Evolutionary conservation across 2,113 vertebrate species (phyloP).

Genomic region (Uria lomvia): DNA sequence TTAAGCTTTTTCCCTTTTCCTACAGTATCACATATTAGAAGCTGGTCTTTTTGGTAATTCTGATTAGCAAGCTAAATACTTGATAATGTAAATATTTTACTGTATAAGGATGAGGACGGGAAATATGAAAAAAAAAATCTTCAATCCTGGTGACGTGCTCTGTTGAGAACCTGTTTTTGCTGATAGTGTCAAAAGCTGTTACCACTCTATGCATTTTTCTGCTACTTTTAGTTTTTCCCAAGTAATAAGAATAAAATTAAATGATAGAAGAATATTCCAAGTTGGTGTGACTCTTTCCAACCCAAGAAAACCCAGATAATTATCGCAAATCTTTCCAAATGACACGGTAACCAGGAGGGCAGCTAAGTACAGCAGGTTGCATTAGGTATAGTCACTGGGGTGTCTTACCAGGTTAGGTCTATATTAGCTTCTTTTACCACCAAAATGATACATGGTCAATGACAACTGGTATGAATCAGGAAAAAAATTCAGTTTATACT

Average conservation of each 20-base stretch:
- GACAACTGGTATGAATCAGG: neutral
- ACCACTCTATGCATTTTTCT: no score
- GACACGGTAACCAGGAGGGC: neutral
- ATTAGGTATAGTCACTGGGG: neutral
- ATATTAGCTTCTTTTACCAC: neutral
- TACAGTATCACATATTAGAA: neutral
- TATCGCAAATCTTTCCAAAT: neutral
- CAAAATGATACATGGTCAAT: neutral
- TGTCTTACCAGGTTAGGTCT: neutral
- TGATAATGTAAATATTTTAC: neutral
- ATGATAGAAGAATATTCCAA: neutral
- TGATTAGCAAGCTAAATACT: neutral
- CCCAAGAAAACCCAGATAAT: neutral
- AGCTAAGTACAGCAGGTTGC: neutral
- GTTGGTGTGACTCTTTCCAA: neutral
- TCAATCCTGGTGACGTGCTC: fast-evolving
- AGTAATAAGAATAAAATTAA: neutral
- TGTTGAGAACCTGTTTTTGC: neutral
- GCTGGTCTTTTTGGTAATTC: neutral
- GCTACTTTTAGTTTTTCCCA: neutral
- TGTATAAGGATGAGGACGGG: neutral
- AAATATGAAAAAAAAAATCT: neutral
- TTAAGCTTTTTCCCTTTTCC: neutral
- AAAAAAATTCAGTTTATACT: neutral
- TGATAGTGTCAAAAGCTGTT: neutral